phyloP scores from a whole-genome alignment of 1,140 invertebrate genomes.

The Drosophila nigrodunni region DNA sequence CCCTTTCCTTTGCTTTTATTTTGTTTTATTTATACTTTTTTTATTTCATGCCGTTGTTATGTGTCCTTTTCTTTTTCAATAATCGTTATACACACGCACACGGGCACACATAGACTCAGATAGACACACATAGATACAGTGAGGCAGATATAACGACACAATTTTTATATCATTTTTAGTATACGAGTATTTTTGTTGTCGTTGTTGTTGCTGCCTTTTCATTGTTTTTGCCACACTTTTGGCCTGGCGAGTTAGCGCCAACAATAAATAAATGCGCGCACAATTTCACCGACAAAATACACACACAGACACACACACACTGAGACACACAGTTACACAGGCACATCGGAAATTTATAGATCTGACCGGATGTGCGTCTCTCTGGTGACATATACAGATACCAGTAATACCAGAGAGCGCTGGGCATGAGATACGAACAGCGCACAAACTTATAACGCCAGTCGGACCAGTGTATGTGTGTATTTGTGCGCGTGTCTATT shows the following conservation, averaged over 20 bases:
- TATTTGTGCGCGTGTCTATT: constrained; percentile 65
- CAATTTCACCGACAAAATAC: constrained; percentile 53
- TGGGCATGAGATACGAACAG: constrained; percentile 46
- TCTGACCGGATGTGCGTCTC: constrained; percentile 78
- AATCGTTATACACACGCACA: constrained; percentile 32
- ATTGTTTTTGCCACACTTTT: constrained; percentile 69
- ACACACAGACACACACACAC: constrained; percentile 16
- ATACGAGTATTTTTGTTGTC: constrained; percentile 19
- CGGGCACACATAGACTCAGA: constrained; percentile 16
- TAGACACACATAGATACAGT: constrained; percentile 24
- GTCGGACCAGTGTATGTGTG: constrained; percentile 24
- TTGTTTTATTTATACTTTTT: constrained; percentile 5
- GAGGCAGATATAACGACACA: constrained; percentile 53
- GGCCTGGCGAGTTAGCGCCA: constrained; percentile 75
- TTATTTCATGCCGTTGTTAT: constrained; percentile 1
- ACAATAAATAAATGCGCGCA: constrained; percentile 78
- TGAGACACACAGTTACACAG: background rate
- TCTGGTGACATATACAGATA: constrained; percentile 71
- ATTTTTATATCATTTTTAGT: constrained; percentile 79
- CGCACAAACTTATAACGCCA: constrained; percentile 43
- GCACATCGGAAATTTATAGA: constrained; percentile 74
- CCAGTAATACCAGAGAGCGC: constrained; percentile 32
- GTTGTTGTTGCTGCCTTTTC: constrained; percentile 32
- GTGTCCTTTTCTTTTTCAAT: constrained; percentile 23
- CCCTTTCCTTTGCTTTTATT: constrained; percentile 33